phyloP scores from a whole-genome alignment of 1,140 invertebrate species.

The Drosophila lacteicornis region DNA sequence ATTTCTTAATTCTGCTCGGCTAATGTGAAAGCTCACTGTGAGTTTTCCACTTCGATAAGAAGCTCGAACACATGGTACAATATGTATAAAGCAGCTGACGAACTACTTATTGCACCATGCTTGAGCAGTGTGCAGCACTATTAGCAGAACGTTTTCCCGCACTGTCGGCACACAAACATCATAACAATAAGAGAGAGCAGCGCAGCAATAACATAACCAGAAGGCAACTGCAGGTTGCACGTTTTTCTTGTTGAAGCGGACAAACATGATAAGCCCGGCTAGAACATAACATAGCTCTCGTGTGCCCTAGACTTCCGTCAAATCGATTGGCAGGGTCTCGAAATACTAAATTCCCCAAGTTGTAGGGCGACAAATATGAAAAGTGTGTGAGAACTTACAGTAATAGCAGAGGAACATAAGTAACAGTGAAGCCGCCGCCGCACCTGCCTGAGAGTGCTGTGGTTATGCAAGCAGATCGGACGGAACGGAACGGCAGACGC shows the following conservation, averaged over 20 bases:
- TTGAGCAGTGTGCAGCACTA: neutral
- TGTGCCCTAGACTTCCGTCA: slow-evolving; percentile 20
- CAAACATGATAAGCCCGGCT: slow-evolving; percentile 66
- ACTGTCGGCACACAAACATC: slow-evolving; percentile 23
- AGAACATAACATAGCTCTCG: slow-evolving; percentile 39
- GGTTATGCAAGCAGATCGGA: slow-evolving; percentile 58
- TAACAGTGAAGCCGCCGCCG: slow-evolving; percentile 31
- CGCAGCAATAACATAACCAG: slow-evolving; percentile 44
- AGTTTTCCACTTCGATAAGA: neutral
- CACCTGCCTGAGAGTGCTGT: slow-evolving; percentile 33
- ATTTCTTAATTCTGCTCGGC: neutral
- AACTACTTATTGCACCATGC: neutral
- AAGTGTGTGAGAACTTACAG: slow-evolving; percentile 40
- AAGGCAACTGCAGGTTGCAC: slow-evolving; percentile 64
- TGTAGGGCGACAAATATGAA: slow-evolving; percentile 59
- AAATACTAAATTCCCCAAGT: slow-evolving; percentile 62
- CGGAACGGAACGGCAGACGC: slow-evolving; percentile 25
- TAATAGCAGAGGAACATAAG: slow-evolving; percentile 60
- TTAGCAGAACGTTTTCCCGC: slow-evolving; percentile 8
- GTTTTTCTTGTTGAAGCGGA: slow-evolving; percentile 50
- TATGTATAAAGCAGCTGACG: neutral
- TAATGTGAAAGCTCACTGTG: neutral
- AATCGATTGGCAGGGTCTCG: slow-evolving; percentile 13
- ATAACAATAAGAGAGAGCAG: slow-evolving; percentile 18
- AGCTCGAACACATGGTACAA: neutral